Evolutionary conservation across 2,888 invertebrate species (phyloP).

Genomic region (Tipula helvola): DNA sequence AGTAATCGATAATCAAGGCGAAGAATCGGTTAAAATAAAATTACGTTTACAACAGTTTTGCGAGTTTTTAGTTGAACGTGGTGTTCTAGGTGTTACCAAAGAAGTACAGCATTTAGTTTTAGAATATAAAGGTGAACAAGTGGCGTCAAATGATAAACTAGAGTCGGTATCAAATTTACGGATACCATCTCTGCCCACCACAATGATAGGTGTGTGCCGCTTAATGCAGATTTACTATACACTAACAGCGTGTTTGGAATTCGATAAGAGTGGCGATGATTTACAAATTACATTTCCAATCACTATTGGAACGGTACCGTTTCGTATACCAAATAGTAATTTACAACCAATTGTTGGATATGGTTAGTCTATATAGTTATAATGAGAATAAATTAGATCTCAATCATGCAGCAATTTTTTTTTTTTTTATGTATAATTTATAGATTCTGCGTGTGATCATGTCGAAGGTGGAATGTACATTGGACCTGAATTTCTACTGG

Average conservation of each 20-base stretch:
- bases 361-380: neutral
- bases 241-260: constrained; percentile 5
- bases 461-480: constrained; percentile 10
- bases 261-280: constrained; percentile 8
- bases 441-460: constrained; percentile 5
- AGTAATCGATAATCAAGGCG: constrained; percentile 10
- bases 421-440: neutral
- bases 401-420: too few relatives aligned
- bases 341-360: constrained; percentile 10
- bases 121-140: constrained; percentile 9
- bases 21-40: constrained; percentile 8
- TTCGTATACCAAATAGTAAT: constrained; percentile 11
- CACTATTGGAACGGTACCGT: constrained; percentile 6
- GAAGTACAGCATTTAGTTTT: constrained; percentile 11
- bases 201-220: constrained; percentile 10
- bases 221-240: constrained; percentile 10
- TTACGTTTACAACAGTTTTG: constrained; percentile 6
- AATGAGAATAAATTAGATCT: too few relatives aligned
- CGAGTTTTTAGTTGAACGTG: constrained; percentile 9
- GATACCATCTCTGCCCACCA: constrained; percentile 8
- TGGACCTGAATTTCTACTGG: constrained; percentile 9
- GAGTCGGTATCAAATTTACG: neutral
- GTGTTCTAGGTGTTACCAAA: constrained; percentile 10
- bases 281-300: constrained; percentile 7
- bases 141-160: neutral